Evolutionary conservation across 2,797 vertebrate species (phyloP).

Genomic region (Morelia viridis): DNA sequence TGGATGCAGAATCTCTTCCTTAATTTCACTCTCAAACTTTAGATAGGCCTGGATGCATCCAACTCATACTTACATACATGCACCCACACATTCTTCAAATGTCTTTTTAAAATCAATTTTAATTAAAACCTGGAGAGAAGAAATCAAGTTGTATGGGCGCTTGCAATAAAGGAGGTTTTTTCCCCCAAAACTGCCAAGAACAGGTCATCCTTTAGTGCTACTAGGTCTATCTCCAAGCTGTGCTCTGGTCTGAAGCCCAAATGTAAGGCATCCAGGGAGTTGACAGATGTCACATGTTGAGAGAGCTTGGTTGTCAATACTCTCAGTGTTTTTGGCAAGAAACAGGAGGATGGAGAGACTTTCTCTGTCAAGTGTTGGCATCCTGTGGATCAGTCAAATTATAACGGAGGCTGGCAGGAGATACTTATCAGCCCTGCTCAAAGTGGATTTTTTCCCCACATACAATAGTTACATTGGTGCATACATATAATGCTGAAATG

Average conservation of each 20-base stretch:
- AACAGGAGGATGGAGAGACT: slow-evolving; percentile 22
- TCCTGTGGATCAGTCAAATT: slow-evolving; percentile 46
- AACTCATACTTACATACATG: neutral
- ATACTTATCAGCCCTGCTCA: slow-evolving; percentile 10
- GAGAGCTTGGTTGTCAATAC: slow-evolving; percentile 33
- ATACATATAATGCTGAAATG: neutral
- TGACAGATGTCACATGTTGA: slow-evolving; percentile 41
- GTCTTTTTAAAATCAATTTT: slow-evolving; percentile 31
- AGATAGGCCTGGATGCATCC: neutral
- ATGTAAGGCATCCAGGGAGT: slow-evolving; percentile 36
- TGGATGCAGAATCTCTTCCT: neutral
- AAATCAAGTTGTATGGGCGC: slow-evolving; percentile 32
- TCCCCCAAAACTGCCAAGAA: slow-evolving; percentile 19
- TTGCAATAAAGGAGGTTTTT: slow-evolving; percentile 5
- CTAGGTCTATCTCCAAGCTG: slow-evolving; percentile 37
- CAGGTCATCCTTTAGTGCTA: slow-evolving; percentile 33
- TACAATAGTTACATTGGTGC: neutral
- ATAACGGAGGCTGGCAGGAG: slow-evolving; percentile 34
- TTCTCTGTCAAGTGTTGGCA: slow-evolving; percentile 46
- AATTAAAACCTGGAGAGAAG: slow-evolving; percentile 32
- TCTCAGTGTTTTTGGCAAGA: slow-evolving; percentile 39
- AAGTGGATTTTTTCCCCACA: neutral
- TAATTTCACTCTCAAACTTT: neutral
- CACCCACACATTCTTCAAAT: neutral
- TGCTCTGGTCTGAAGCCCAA: slow-evolving; percentile 35